phyloP scores from a whole-genome alignment of 2,888 invertebrate genomes.

The Hofmannophila pseudospretella region DNA sequence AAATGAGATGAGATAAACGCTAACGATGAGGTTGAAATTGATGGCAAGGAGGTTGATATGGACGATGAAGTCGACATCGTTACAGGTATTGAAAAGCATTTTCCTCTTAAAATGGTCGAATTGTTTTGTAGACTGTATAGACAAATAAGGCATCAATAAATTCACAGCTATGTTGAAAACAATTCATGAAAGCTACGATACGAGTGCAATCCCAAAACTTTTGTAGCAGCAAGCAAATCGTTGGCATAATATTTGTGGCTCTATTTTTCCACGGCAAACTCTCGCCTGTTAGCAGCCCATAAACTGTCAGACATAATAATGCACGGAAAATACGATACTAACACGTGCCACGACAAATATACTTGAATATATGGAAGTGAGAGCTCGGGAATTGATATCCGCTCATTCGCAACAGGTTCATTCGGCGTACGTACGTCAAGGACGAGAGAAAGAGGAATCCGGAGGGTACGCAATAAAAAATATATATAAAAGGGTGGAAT shows the following conservation, averaged over 20 bases:
- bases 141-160: too few species aligned
- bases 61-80: too few species aligned
- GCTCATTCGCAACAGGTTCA: conserved; percentile 4
- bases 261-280: background rate
- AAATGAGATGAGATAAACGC: too few species aligned
- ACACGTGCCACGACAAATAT: conserved; percentile 1
- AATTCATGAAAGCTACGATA: too few species aligned
- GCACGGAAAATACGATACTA: background rate
- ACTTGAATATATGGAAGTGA: conserved; percentile 1
- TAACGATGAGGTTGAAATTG: too few species aligned
- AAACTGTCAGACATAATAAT: conserved; percentile 3
- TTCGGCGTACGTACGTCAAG: background rate
- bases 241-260: background rate
- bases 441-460: conserved; percentile 2
- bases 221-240: background rate
- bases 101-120: too few species aligned
- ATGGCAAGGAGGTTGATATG: too few species aligned
- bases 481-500: conserved; percentile 39
- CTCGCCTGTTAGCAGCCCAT: conserved; percentile 3
- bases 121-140: too few species aligned
- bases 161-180: too few species aligned
- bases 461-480: conserved; percentile 7
- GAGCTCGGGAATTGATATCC: background rate
- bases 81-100: too few species aligned
- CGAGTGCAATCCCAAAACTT: background rate